A percentile compares a stretch with the other conserved stretches of the same genome.
Conservation (phyloP, 1,140 invertebrate species). For the Capitella teleta region DNA sequence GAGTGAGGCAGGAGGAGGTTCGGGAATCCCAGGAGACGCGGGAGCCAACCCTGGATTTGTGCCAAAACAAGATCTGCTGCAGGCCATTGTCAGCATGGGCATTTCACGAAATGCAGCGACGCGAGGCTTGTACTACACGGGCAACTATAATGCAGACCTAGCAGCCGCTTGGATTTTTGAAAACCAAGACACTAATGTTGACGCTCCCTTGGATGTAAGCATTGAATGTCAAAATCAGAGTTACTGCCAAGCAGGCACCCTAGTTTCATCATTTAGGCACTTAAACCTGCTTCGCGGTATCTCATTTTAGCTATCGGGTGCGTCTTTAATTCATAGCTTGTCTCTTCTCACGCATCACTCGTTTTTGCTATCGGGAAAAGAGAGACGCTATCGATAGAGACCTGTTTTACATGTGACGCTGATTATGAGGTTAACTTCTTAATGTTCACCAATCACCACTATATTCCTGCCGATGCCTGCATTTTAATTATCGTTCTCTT, state of each 20-base stretch:
- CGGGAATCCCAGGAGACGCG: too few species aligned
- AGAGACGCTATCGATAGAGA: too few species aligned
- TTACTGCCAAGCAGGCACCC: too few species aligned
- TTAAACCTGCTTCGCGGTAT: too few species aligned
- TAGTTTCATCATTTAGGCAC: too few species aligned
- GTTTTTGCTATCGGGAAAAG: too few species aligned
- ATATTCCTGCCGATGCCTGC: background rate
- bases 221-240: too few species aligned
- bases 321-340: too few species aligned
- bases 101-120: slow-evolving; percentile 8
- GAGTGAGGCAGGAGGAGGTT: too few species aligned
- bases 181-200: slow-evolving; percentile 41
- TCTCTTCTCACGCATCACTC: too few species aligned
- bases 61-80: slow-evolving; percentile 7
- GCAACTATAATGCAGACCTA: slow-evolving; percentile 46
- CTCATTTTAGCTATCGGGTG: too few species aligned
- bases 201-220: slow-evolving; percentile 21
- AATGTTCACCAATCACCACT: background rate
- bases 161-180: slow-evolving; percentile 49
- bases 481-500: slow-evolving; percentile 9
- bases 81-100: background rate
- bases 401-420: slow-evolving; percentile 16
- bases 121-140: slow-evolving; percentile 46
- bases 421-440: slow-evolving; percentile 4
- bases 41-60: too few species aligned